Evolutionary conservation across 2,113 vertebrate genomes (phyloP).

Genomic region (Phodopus roborovskii): DNA sequence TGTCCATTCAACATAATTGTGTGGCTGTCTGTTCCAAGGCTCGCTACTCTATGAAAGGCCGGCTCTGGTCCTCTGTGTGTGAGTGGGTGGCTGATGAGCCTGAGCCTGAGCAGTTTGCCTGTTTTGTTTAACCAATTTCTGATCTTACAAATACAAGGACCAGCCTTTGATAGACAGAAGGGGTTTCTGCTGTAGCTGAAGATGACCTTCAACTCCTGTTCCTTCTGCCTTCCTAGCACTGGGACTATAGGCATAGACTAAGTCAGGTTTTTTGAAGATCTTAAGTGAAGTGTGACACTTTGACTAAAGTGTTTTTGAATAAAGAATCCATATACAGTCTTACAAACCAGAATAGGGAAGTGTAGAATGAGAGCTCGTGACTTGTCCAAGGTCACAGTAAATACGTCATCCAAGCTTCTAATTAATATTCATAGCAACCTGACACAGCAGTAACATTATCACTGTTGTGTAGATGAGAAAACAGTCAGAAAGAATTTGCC

Average conservation of each 20-base stretch:
- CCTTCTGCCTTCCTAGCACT: background rate
- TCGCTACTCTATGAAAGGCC: background rate
- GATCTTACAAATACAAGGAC: background rate
- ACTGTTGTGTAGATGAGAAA: background rate
- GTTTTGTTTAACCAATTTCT: constrained; percentile 54
- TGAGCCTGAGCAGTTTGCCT: background rate
- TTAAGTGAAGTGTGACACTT: constrained; percentile 34
- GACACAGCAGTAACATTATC: background rate
- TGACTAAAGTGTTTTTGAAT: constrained; percentile 25
- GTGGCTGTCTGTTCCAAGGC: background rate
- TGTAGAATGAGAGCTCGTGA: background rate
- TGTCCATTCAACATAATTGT: background rate
- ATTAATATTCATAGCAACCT: background rate
- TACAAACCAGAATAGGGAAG: background rate
- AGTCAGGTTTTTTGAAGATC: background rate
- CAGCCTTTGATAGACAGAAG: background rate
- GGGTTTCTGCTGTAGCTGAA: background rate
- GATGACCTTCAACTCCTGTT: background rate
- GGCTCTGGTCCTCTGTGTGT: background rate
- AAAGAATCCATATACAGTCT: background rate
- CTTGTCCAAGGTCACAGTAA: background rate
- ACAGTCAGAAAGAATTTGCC: background rate
- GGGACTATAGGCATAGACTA: background rate
- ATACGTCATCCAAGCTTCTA: background rate
- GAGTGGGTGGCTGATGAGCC: background rate